Percentiles rank a stretch among this genome's conserved stretches.
Conservation (phyloP, 2,113 vertebrate species). For the Argyrosomus japonicus region DNA sequence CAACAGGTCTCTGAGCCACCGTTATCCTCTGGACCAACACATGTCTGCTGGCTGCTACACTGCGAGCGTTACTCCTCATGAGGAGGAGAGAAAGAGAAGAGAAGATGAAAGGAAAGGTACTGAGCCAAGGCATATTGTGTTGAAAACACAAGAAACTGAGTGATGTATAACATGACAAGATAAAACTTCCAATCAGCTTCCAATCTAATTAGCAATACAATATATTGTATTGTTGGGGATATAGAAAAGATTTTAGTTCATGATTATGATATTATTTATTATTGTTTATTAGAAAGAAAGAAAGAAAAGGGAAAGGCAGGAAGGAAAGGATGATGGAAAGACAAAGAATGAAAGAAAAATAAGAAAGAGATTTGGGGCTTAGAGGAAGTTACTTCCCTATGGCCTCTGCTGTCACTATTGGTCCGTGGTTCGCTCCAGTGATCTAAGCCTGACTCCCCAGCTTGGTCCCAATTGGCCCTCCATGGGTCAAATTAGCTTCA, state of each 20-base stretch:
- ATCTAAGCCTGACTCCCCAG: conserved; percentile 70
- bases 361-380: conserved; percentile 28
- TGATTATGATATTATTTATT: not conserved
- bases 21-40: conserved; percentile 57
- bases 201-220: not conserved
- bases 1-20: conserved; percentile 46
- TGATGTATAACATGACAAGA: not conserved
- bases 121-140: not conserved
- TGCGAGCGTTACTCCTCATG: conserved; percentile 20
- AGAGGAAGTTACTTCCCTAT: conserved; percentile 43
- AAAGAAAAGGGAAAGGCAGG: not conserved
- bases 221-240: too few species aligned
- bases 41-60: conserved; percentile 36
- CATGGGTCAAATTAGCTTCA: conserved; percentile 77
- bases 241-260: not conserved
- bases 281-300: not conserved
- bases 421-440: conserved; percentile 67
- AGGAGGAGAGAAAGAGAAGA: conserved; percentile 6
- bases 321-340: not conserved
- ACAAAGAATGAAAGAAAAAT: conserved; percentile 5
- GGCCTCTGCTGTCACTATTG: conserved; percentile 41
- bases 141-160: conserved; percentile 9
- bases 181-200: not conserved
- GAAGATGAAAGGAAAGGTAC: conserved; percentile 16
- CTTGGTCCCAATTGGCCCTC: conserved; percentile 66